Conservation (phyloP, 2,797 vertebrate genomes). For the Diceros bicornis region DNA sequence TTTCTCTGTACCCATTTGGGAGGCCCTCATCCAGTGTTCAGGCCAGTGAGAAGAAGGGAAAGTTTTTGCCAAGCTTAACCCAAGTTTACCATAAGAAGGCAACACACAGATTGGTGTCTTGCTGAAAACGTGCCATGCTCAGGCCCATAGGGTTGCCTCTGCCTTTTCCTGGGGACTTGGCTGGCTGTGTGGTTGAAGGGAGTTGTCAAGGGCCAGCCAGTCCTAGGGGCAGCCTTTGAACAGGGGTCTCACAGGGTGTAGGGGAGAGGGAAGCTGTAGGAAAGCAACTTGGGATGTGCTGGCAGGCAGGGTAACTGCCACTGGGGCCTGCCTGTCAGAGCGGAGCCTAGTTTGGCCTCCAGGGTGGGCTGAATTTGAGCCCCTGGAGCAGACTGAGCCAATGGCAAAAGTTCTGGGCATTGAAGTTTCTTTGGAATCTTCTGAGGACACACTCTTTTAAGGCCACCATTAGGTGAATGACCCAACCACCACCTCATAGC, state of each 20-base stretch:
- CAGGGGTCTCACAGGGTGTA: neutral
- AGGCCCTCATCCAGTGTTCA: constrained; percentile 28
- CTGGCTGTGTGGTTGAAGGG: neutral
- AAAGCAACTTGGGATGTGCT: neutral
- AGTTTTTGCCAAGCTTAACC: constrained; percentile 65
- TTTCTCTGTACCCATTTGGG: constrained; percentile 32
- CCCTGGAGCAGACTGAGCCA: neutral
- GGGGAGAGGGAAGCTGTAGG: neutral
- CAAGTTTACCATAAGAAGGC: constrained; percentile 59
- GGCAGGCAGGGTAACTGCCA: neutral
- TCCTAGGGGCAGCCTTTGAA: neutral
- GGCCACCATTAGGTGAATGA: neutral
- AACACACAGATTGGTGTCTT: neutral
- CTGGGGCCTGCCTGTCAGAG: neutral
- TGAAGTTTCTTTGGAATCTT: constrained; percentile 60
- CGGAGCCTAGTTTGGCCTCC: neutral
- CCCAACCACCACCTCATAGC: neutral
- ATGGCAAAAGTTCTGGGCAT: neutral
- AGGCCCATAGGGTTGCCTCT: constrained; percentile 1
- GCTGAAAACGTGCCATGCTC: neutral
- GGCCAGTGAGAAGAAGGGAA: constrained; percentile 48
- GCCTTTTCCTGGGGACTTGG: neutral
- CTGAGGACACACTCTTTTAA: neutral
- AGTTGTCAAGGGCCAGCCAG: neutral
- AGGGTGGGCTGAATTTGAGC: neutral